Percentiles rank a stretch among this genome's conserved stretches.
Evolutionary conservation across 2,113 vertebrate genomes (phyloP).

Genomic region (Eubucco bourcierii): DNA sequence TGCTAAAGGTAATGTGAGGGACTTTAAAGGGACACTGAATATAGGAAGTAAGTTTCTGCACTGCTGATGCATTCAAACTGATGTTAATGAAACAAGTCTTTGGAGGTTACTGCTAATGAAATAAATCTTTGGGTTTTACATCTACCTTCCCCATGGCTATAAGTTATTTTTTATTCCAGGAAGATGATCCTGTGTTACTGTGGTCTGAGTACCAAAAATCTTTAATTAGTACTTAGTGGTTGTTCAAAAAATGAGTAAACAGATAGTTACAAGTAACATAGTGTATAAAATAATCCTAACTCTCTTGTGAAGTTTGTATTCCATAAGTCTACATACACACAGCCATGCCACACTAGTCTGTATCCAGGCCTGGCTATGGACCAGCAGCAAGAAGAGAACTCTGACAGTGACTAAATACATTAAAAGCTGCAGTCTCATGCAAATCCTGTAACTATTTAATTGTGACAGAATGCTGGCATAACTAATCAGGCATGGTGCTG

Average conservation of each 20-base stretch:
- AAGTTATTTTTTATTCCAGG: not conserved
- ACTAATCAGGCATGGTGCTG: not conserved
- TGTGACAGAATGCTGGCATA: not conserved
- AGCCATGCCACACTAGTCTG: too few relatives aligned
- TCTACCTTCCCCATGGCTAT: not conserved
- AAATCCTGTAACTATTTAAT: not conserved
- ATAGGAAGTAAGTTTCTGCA: not conserved
- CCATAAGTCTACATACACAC: not conserved
- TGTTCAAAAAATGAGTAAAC: not conserved
- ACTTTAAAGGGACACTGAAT: not conserved
- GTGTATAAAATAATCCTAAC: not conserved
- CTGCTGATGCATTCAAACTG: not conserved
- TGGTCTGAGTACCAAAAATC: not conserved
- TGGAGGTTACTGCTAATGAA: not conserved
- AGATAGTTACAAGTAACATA: not conserved
- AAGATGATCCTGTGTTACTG: not conserved
- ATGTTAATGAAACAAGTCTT: not conserved
- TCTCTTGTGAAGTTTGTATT: not conserved
- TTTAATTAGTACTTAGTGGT: not conserved
- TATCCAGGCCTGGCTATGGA: not conserved
- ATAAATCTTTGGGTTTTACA: not conserved
- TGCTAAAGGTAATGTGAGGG: not conserved
- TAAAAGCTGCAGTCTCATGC: not conserved
- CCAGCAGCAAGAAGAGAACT: not conserved
- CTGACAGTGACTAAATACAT: not conserved